Conservation (phyloP, 2,888 invertebrate species). For the Drosophila pseudotalamancana region DNA sequence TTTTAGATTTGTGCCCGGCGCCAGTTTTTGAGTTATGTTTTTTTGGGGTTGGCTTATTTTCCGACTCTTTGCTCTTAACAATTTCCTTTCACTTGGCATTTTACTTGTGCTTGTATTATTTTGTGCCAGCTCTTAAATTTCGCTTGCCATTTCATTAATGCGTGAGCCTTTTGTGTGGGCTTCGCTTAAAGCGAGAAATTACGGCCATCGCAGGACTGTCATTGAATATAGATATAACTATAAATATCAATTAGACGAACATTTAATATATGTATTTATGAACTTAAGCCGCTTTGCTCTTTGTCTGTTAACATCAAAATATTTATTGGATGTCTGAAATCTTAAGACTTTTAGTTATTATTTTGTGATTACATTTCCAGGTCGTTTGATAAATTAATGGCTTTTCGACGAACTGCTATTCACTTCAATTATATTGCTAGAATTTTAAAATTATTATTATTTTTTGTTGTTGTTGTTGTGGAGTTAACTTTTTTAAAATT, state of each 20-base stretch:
- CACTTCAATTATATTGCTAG: constrained; percentile 22
- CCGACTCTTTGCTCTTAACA: constrained; percentile 63
- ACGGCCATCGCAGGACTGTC: background rate
- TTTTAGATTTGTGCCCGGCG: constrained; percentile 46
- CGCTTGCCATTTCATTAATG: constrained; percentile 49
- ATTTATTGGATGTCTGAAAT: background rate
- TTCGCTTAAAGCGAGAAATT: constrained; percentile 26
- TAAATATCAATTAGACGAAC: constrained; percentile 2
- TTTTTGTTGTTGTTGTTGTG: constrained; percentile 2
- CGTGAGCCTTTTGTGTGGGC: constrained; percentile 20
- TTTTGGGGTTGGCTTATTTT: constrained; percentile 71
- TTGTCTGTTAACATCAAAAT: background rate
- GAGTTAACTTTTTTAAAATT: constrained; percentile 28
- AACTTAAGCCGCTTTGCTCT: too few species aligned
- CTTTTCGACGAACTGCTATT: background rate
- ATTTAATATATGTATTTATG: background rate
- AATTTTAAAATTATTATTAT: background rate
- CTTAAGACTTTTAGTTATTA: background rate
- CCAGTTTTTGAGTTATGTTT: constrained; percentile 67
- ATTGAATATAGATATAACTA: background rate
- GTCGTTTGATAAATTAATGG: background rate
- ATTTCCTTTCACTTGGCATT: constrained; percentile 58
- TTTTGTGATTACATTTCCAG: background rate
- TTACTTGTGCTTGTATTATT: constrained; percentile 63
- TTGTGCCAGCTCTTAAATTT: constrained; percentile 65